Conservation (phyloP, 2,113 vertebrate genomes). For the Amia ocellicauda region DNA sequence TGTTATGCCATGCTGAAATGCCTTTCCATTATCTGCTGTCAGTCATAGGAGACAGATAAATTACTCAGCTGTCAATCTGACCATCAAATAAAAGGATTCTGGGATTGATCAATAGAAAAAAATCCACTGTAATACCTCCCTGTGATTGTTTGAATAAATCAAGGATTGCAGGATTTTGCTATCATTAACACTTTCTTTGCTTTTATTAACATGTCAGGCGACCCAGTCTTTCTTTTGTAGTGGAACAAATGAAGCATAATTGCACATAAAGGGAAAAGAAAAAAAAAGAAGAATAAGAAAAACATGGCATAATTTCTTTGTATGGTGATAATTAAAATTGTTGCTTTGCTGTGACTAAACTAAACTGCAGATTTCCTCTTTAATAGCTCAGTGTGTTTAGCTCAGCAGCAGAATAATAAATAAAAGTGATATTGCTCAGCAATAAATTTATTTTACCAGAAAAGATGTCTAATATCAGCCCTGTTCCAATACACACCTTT, state of each 20-base stretch:
- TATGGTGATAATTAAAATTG: conserved; percentile 37
- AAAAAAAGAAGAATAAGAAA: conserved; percentile 37
- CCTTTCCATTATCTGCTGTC: conserved; percentile 82
- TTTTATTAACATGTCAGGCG: conserved; percentile 46
- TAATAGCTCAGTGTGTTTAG: conserved; percentile 41
- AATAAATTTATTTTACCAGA: conserved; percentile 72
- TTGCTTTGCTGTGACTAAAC: conserved; percentile 22
- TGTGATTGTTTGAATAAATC: conserved; percentile 58
- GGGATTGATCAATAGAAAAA: conserved; percentile 74
- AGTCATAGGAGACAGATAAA: conserved; percentile 76
- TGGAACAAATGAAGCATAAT: conserved; percentile 53
- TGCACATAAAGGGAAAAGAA: conserved; percentile 47
- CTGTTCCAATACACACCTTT: too few species aligned
- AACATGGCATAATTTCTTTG: conserved; percentile 36
- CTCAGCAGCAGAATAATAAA: conserved; percentile 51
- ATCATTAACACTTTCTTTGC: conserved; percentile 41
- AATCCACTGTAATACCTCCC: conserved; percentile 42
- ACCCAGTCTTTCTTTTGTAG: conserved; percentile 34
- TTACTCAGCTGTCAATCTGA: conserved; percentile 83
- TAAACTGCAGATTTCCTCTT: conserved; percentile 23
- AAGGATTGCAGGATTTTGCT: conserved; percentile 47
- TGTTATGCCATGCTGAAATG: conserved; percentile 75
- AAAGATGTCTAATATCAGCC: conserved; percentile 68
- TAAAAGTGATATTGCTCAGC: conserved; percentile 68
- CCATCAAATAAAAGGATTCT: conserved; percentile 66